Base-by-base conservation (phyloP, 2,113 vertebrate species). In the Microtus pennsylvanicus region DNA sequence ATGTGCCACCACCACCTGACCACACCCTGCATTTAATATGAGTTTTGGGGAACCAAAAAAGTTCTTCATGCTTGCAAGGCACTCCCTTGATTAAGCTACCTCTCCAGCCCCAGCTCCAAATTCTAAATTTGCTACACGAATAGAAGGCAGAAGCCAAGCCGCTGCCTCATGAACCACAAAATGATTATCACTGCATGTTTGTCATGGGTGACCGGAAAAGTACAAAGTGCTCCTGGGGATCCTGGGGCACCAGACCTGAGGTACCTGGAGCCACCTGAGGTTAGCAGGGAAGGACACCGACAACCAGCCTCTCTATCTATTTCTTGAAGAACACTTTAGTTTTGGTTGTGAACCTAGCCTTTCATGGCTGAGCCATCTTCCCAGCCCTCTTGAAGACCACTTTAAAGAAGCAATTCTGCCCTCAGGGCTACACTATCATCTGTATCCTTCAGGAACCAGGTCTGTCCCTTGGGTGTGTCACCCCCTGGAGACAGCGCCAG, bases 291-390 rank as follows among this genome's bases (percentile, higher is more conserved):
- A 92, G 87, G 67, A 22, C 55, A 63, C 0, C 7, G 61, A 17
- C n/a, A 17, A 22, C 63, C 65, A 7, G n/a, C 52, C 45, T 35
- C 35, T 50, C 14, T 1, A n/a, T 19, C 77, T 26, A 5, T 74
- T 93, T 96, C 78, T 35, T 58, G 26, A 81, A 70, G 30, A 81
- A 70, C 89, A 80, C 35, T 67, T 81, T 80, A 63, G 69, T n/a
- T 72, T n/a, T n/a, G 17, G 69, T 35, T 72, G 69, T 9, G 70
- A 72, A 19, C 70, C 33, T 21, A 72, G 70, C 19, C 35, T 72
- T 72, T 38, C 19, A 21, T 38, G 35, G 70, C 35, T 72, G 70
- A 38, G 35, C 17, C 35, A 4, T 72, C 70, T n/a, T 9, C 1
- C 35, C 17, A 38, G 35, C 17, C 17, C 19, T 94, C 75, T 52